These are phyloP conservation scores for Leptinotarsa peninsularis DNA, from an alignment of 2,888 invertebrate species.

Conservation along the genomic window DNA sequence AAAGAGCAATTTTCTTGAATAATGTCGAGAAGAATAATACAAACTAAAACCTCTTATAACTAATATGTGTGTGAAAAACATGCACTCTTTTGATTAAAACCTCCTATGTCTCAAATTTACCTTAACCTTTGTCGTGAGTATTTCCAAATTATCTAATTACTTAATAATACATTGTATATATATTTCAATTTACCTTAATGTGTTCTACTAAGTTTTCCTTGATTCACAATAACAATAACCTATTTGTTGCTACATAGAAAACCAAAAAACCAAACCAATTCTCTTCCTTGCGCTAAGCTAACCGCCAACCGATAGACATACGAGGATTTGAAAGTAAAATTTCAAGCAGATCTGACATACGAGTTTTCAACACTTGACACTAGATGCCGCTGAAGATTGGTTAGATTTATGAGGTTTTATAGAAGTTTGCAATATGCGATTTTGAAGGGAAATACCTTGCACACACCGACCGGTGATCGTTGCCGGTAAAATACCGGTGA, in stretches of 20 bases:
- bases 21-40: not conserved
- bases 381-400: not conserved
- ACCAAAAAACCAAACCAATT: not conserved
- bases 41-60: constrained; percentile 1
- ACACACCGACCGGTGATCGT: no score
- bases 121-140: not conserved
- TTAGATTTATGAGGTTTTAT: not conserved
- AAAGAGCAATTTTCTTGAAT: not conserved
- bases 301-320: not conserved
- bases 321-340: not conserved
- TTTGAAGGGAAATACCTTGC: not conserved
- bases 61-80: not conserved
- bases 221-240: not conserved
- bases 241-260: not conserved
- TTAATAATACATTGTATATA: not conserved
- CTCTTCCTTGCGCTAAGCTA: not conserved
- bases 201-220: not conserved
- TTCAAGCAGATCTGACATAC: not conserved
- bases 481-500: no score
- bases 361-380: not conserved
- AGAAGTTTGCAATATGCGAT: not conserved
- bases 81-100: not conserved
- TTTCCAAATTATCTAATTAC: not conserved
- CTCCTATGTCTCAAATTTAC: not conserved
- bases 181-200: not conserved